Base-by-base conservation (phyloP, 1,140 invertebrate genomes). In the Euwallacea fornicatus region DNA sequence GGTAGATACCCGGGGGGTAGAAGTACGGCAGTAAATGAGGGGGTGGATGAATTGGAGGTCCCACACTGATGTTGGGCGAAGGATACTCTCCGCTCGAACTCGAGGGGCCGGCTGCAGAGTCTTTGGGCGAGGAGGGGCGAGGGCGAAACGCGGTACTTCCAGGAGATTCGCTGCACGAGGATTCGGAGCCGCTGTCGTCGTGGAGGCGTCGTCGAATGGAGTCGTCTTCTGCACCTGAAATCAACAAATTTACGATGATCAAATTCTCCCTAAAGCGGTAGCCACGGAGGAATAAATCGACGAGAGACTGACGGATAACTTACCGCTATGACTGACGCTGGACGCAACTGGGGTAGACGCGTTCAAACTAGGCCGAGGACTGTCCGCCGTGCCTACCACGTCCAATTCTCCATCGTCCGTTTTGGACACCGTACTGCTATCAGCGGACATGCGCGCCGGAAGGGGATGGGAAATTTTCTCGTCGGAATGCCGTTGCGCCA, bases 381-480 rank as follows among this genome's bases (percentile, higher is more conserved):
- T 91, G 73, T 92, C 89, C 13, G 84, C 85, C 16, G 93, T 93
- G 0, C 93, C 93, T 0, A 95, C 94, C 2, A 95, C 94, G 80
- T 95, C 93, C 74, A 96, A 83, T 41, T 93, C 88, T 76, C 93
- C 91, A 78, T 96, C 93, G 44, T 95, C 93, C 88, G 75, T 92
- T 89, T 81, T 89, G 81, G 78, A 79, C 15, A 79, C 80, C 44
- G 77, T 79, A 75, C 80, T 81, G 76, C 80, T 81, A 75, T 81
- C 81, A 65, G 80, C 75, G 76, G 77, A 66, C 81, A 82, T 68
- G 71, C 82, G 66, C 69, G 83, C 76, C 75, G 82, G 80, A 76
- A 82, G 75, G 75, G 83, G 81, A 74, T 81, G 80, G 75, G 79
- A 81, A 79, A 83, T 80, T 78, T 77, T 78, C 77, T 85, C 76